Evolutionary conservation across 2,113 vertebrate species (phyloP), one percentile per base, ranked within the genome.

Genomic region (Sprattus sprattus): DNA sequence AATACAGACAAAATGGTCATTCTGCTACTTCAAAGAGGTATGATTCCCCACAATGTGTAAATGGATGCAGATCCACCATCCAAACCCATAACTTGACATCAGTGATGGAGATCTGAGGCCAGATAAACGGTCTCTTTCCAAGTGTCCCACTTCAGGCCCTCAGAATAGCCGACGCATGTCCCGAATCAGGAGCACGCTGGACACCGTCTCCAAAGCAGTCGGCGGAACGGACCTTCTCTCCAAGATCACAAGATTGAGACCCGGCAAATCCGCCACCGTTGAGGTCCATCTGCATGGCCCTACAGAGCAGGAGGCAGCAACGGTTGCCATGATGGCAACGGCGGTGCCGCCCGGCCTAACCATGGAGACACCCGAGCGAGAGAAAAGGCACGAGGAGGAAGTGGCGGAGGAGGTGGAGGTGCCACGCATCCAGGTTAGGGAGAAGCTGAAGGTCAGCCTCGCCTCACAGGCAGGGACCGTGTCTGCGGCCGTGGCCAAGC

Each of bases 171-270:
- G 86, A 95, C 95, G 88, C 95, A 99, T 98, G 97, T 99, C 97
- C 85, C 96, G 97, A 86, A 96, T 99, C 93, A 97, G 95, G 95
- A 97, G 84, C 89, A 97, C 97, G 86, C 92, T 99, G 50, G 96
- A 97, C 89, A 97, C 95, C 83, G 96, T 99, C 91, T 96, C 97
- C 88, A 99, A 98, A 93, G 98, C 96, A 81, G 95, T 99, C 80
- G 96, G 97, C 89, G 96, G 94, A 81, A 95, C 94, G 85, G 97
- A 99, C 86, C 91, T 98, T 90, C 91, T 98, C 89, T 95, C 97
- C 89, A 96, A 95, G 86, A 96, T 99, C 91, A 96, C 95, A 89
- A 96, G 96, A 25, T 84, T 97, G 39, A 98, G 96, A 86, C 96
- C 96, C 67, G 93, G 90, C 46, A 91, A 90, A 0, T 85, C 84